Base-by-base conservation (phyloP, 2,113 vertebrate species). In the Rhinopomastus cyanomelas region DNA sequence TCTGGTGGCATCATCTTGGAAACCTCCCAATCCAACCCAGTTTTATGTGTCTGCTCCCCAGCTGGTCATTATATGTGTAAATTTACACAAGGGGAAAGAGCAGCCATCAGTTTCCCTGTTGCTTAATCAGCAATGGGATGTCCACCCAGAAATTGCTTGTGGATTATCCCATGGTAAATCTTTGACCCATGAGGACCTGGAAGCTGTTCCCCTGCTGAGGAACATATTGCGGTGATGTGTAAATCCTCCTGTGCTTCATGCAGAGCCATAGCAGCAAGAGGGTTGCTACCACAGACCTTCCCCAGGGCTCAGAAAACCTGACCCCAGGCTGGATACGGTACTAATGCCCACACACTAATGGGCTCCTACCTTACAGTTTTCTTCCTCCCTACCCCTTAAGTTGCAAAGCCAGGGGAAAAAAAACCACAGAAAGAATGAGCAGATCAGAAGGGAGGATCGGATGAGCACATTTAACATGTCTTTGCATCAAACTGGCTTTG, bases 271-370 rank as follows among this genome's bases (percentile, higher is more conserved):
- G 3, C 17, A 53, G 64, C 3, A 1, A 34, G 18, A 44, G 3
- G 7, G 25, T 4, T 65, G n/a, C n/a, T 42, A 14, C 25, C 5
- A 0, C 16, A 23, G 60, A 14, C n/a, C 44, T 30, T 55, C 51
- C 21, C 13, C 77, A 61, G 55, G 19, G 29, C 37, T 46, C 84
- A 71, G 62, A 16, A 81, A 27, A 49, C 30, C 20, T 6, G 3
- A 18, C 6, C 36, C 20, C 44, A 19, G 26, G 22, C 66, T 68
- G 44, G 39, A 46, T 19, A 76, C 10, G 27, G 13, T 64, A 77
- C 18, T 0, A 0, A 20, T 27, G 8, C 36, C n/a, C 78, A 37
- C 37, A 16, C 29, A 52, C 18, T 42, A 37, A 16, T 0, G 1
- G 51, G 26, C 27, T 76, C 51, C 64, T 25, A 78, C 1, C 9